Base-by-base conservation (phyloP, 1,140 invertebrate species). In the Mercenaria mercenaria region DNA sequence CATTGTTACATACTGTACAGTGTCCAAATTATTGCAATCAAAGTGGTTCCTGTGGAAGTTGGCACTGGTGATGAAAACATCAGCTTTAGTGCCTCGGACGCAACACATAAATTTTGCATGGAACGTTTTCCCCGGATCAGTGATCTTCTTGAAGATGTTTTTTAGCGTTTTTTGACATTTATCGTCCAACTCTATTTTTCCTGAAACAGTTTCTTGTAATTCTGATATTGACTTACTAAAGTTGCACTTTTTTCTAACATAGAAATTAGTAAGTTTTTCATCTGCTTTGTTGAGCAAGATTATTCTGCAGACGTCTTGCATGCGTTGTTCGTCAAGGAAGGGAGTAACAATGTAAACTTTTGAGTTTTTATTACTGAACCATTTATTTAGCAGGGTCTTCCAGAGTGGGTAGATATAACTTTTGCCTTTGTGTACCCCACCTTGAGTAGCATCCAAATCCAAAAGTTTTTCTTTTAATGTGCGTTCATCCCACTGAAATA, bases 321-420 rank as follows among this genome's bases (percentile, higher is more conserved):
- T 80, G 39, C 93, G 90, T 10, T 76, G 67, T 0, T 56, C 50
- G 79, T 95, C 94, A 39, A 95, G 91, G 29, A 87, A 90, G 20
- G 94, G 92, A 15, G 93, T 92, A 18, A 92, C 91, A n/a, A 95
- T 90, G 87, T 90, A 95, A 0, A 94, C 92, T 59, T 91, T 92
- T n/a, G 84, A 81, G 15, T 90, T 41, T 1, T 90, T 61, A 37
- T 93, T 84, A 15, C 89, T 50, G n/a, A 95, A 92, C 92, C 93
- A 95, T 20, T 88, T 69, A 74, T 94, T 67, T 2, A 95, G 85
- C 26, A 93, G 64, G 32, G 91, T 91, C 81, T 90, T 92, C 94
- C 94, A 95, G 0, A 95, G 74, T 37, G 74, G 74, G 64, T 95
- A 95, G 32, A 95, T 90, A 37, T 91, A 93, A 23, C 76, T 88